phyloP scores from a whole-genome alignment of 2,888 invertebrate genomes.

The Physocephala rufipes region DNA sequence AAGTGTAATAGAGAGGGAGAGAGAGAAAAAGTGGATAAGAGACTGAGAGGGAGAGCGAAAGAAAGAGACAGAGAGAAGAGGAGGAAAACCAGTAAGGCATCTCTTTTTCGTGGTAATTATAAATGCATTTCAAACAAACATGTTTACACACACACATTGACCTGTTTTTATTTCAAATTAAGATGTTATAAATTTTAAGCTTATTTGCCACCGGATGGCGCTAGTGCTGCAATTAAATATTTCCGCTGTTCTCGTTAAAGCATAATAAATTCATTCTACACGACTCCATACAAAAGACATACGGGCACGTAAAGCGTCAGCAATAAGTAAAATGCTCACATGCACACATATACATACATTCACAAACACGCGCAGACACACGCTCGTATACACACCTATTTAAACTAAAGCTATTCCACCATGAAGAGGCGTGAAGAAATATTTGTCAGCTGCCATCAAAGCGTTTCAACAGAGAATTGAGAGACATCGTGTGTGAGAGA shows the following conservation, averaged over 20 bases:
- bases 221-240: conserved; percentile 35
- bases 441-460: too few species aligned
- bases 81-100: too few species aligned
- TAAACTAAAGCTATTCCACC: too few species aligned
- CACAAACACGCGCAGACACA: conserved; percentile 5
- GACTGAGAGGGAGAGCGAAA: background rate
- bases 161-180: background rate
- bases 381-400: background rate
- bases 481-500: too few species aligned
- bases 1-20: background rate
- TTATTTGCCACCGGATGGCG: conserved; percentile 32
- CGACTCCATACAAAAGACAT: too few species aligned
- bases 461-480: too few species aligned
- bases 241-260: conserved; percentile 28
- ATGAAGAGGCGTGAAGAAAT: too few species aligned
- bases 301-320: conserved; percentile 4
- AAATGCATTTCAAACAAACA: conserved; percentile 10
- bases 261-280: too few species aligned
- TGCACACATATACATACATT: background rate
- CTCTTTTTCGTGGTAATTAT: conserved; percentile 12
- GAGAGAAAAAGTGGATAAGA: background rate
- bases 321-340: conserved; percentile 14
- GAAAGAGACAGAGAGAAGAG: background rate
- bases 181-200: conserved; percentile 26
- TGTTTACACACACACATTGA: conserved; percentile 6